phyloP scores from a whole-genome alignment of 2,113 vertebrate genomes.

The Hystrix cristata region DNA sequence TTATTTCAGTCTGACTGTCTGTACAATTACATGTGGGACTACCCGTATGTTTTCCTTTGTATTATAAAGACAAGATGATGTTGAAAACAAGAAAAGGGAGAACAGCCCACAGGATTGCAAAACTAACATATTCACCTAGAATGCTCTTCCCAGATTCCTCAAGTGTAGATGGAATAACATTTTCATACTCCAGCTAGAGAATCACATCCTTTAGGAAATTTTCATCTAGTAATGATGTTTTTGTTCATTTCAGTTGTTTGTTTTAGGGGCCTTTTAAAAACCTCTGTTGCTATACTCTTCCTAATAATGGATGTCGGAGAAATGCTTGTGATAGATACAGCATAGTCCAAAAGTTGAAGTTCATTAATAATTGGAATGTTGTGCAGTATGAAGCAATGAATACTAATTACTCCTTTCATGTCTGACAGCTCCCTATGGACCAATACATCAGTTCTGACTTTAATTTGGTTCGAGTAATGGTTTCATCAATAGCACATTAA shows the following conservation, averaged over 20 bases:
- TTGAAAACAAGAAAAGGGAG: background rate
- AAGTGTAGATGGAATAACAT: background rate
- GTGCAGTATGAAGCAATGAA: slow-evolving; percentile 99
- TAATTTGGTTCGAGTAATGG: slow-evolving; percentile 99
- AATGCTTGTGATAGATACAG: slow-evolving; percentile 96
- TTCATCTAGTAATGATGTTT: background rate
- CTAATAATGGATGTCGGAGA: slow-evolving; percentile 93
- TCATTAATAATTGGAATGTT: slow-evolving; percentile 99
- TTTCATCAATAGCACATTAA: slow-evolving; percentile 99
- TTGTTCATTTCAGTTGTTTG: slow-evolving; percentile 60
- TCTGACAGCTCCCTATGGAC: slow-evolving; percentile 96
- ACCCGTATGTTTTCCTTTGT: background rate
- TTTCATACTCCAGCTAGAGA: background rate
- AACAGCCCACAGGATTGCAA: background rate
- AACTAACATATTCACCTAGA: background rate
- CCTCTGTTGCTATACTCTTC: slow-evolving; percentile 86
- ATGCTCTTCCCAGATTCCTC: background rate
- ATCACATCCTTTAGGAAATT: background rate
- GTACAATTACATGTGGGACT: background rate
- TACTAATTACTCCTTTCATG: slow-evolving; percentile 99
- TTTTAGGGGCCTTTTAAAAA: background rate
- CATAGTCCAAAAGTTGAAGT: slow-evolving; percentile 96
- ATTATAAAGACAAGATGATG: background rate
- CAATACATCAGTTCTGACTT: slow-evolving; percentile 99
- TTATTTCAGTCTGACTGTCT: background rate